Base-by-base conservation (phyloP, 2,888 invertebrate genomes). In the Reticulitermes lucifugus region DNA sequence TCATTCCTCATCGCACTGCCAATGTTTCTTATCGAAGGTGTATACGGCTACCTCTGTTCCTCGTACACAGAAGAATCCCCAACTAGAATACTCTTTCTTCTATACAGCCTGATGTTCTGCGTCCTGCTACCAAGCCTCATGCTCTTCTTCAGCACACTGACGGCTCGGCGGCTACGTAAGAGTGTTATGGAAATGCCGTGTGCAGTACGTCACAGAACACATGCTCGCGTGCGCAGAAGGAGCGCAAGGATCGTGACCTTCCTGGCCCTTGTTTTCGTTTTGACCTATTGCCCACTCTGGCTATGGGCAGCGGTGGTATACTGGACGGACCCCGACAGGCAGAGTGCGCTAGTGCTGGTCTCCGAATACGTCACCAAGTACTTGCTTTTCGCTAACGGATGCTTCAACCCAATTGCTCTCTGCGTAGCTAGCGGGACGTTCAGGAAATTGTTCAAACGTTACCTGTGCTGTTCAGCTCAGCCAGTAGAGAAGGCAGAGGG, bases 391-490 rank as follows among this genome's bases (percentile, higher is more conserved):
- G 14, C n/a, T 14, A n/a, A 75, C 43, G 10, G 21, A 12, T 43
- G 35, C 12, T 43, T 46, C 9, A 75, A 75, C n/a, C 75, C 75
- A 18, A n/a, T 43, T 21, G 75, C 75, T 21, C 22, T 75, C 2
- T 75, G 35, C 43, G 43, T 75, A 14, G 22, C 75, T 9, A 75
- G 75, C n/a, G 3, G n/a, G 29, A 75, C 41, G 35, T 75, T 75
- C 75, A 75, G 75, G n/a, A 41, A 21, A 43, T 43, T 75, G 14
- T 75, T 75, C 75, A 75, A 35, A 41, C 25, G n/a, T 18, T 75
- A 75, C 43, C 43, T 75, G 14, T 75, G 75, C 43, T 60, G 60
- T 46, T 46, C 46, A 12, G 46, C 46, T 46, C 10, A 46, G 46
- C 46, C 46, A 46, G 9, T 46, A 12, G 46, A 46, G 46, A 46